A percentile compares a stretch with the other conserved stretches of the same genome.
Evolutionary conservation across 2,888 invertebrate genomes (phyloP).

Genomic region (Strigamia crassipes): DNA sequence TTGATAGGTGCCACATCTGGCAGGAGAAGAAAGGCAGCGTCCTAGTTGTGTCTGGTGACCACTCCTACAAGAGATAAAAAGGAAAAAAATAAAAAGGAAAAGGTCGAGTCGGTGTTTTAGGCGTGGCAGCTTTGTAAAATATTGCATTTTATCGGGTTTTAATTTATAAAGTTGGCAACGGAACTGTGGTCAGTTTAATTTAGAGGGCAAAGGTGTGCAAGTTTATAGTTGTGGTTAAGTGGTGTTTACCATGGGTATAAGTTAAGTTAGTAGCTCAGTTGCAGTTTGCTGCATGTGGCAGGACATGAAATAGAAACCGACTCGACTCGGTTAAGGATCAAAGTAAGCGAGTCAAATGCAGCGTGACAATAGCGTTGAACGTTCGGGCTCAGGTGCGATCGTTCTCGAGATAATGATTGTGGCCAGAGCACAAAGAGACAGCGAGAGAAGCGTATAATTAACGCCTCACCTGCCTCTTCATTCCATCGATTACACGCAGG

Average conservation of each 20-base stretch:
- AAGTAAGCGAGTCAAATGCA: conserved; percentile 40
- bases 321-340: conserved; percentile 18
- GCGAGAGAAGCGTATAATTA: conserved; percentile 36
- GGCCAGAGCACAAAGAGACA: conserved; percentile 29
- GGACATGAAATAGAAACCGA: conserved; percentile 24
- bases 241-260: conserved; percentile 29
- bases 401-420: conserved; percentile 40
- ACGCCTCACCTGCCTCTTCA: conserved; percentile 43
- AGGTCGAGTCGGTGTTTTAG: background rate
- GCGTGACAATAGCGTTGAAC: conserved; percentile 13
- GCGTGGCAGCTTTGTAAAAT: background rate
- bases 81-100: background rate
- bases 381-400: conserved; percentile 40
- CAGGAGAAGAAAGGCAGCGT: conserved; percentile 31
- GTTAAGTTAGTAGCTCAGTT: conserved; percentile 29
- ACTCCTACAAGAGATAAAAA: background rate
- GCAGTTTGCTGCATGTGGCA: conserved; percentile 28
- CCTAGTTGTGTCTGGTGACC: conserved; percentile 37
- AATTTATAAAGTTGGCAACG: conserved; percentile 28
- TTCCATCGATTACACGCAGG: conserved; percentile 38
- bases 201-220: conserved; percentile 35
- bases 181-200: conserved; percentile 38
- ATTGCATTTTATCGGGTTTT: background rate
- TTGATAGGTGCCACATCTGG: conserved; percentile 36
- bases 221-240: conserved; percentile 42